Conservation (phyloP, 2,888 invertebrate genomes). For the Vandiemenella viatica region DNA sequence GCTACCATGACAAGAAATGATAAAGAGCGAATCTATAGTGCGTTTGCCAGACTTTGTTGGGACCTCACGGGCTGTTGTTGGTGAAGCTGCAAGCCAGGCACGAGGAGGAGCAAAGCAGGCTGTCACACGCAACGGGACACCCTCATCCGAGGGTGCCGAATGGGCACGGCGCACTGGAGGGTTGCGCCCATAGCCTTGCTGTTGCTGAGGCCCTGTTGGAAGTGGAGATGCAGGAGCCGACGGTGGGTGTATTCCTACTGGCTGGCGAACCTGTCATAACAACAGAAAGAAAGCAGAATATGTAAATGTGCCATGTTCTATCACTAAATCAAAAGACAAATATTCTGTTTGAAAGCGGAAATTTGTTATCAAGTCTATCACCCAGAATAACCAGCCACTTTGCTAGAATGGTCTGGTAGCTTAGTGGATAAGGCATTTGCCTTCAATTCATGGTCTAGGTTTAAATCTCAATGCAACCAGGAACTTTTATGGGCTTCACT, state of each 20-base stretch:
- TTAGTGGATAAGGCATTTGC: too few species aligned
- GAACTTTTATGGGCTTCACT: too few species aligned
- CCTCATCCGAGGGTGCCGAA: conserved; percentile 44
- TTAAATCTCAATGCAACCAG: too few species aligned
- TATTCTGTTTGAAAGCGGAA: too few species aligned
- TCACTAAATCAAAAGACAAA: too few species aligned
- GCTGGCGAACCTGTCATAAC: too few species aligned
- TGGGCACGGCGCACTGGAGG: conserved; percentile 10
- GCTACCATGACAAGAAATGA: conserved; percentile 76
- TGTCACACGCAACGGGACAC: conserved; percentile 27
- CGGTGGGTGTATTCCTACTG: conserved; percentile 6
- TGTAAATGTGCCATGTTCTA: too few species aligned
- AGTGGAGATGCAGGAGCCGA: conserved; percentile 7
- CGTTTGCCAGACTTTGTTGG: conserved; percentile 31
- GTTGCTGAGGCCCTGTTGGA: conserved; percentile 1
- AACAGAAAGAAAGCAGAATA: too few species aligned
- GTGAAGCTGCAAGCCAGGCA: conserved; percentile 46
- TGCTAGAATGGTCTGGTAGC: too few species aligned
- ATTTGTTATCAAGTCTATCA: too few species aligned
- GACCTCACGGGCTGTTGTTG: conserved; percentile 27
- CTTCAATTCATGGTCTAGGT: too few species aligned
- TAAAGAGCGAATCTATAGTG: conserved; percentile 70
- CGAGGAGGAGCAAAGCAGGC: conserved; percentile 63
- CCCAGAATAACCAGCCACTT: too few species aligned
- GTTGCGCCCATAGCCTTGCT: conserved; percentile 35